Base-by-base conservation (phyloP, 2,113 vertebrate species). In the Aythya baeri region DNA sequence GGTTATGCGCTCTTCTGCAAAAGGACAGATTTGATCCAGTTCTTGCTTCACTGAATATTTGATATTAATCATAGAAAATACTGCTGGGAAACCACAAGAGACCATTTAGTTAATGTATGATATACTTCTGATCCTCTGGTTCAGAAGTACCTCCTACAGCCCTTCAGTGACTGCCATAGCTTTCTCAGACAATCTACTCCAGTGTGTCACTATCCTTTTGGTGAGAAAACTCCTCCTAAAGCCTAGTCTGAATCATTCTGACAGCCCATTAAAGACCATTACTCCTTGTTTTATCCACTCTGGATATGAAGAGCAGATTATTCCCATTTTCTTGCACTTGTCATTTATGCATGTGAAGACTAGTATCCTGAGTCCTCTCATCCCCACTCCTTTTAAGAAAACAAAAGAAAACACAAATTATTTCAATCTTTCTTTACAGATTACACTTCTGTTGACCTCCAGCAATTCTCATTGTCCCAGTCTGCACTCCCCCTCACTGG, bases 1-100 rank as follows among this genome's bases (percentile, higher is more conserved):
- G 27, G 58, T 61, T 91, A 94, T 86, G 54, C 16, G 86, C 32
- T 58, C 52, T 73, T 57, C 66, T 84, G 59, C 78, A 91, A 83
- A 57, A 79, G n/a, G 44, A 73, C 9, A 74, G 67, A 70, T 9
- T 32, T 6, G 25, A 17, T 84, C 65, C 59, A 63, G 41, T 70
- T 87, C 59, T 34, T 89, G 75, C 50, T 93, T 89, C 82, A 77
- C 41, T 76, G 59, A 88, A 12, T 85, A 74, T 79, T 57, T 93
- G 29, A 85, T 43, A 76, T 36, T 65, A 86, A 89, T 73, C 44
- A 58, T 16, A 87, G 36, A 65, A 91, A 95, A 87, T 46, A 73
- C 36, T 55, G 12, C 63, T 91, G 20, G 81, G 86, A 81, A 43
- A 72, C 32, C 62, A 84, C 43, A 86, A 68, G 76, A 88, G 44